Conservation (phyloP, 1,140 invertebrate genomes). For the Megalonaias nervosa region DNA sequence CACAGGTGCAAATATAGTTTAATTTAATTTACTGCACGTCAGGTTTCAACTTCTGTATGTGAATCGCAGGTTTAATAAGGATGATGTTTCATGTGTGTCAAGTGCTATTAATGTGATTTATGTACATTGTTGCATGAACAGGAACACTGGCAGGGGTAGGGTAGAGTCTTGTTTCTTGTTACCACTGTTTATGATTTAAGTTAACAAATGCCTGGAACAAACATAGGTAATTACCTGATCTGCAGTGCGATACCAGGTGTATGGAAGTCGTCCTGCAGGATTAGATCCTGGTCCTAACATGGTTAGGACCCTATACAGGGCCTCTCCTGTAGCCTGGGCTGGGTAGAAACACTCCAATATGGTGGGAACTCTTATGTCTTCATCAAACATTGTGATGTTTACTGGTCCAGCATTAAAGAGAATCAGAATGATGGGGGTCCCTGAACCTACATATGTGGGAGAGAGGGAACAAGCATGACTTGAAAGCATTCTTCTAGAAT, state of each 20-base stretch:
- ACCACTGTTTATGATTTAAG: no score
- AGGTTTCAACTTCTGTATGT: no score
- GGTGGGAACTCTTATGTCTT: constrained; percentile 38
- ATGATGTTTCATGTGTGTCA: no score
- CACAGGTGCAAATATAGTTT: no score
- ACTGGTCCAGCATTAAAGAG: constrained; percentile 65
- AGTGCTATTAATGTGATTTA: no score
- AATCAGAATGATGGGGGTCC: constrained; percentile 53
- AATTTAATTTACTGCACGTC: no score
- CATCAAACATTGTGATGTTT: constrained; percentile 49
- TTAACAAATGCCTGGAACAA: no score
- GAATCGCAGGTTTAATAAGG: no score
- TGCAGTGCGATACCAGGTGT: constrained; percentile 56
- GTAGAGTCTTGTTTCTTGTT: no score
- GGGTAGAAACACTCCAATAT: constrained; percentile 68
- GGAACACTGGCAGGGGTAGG: no score
- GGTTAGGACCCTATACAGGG: constrained; percentile 48
- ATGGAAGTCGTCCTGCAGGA: constrained; percentile 62
- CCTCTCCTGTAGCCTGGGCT: constrained; percentile 64
- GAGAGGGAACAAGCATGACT: not conserved
- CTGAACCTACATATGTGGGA: constrained; percentile 8
- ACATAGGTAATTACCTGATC: constrained; percentile 38
- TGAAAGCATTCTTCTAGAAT: not conserved
- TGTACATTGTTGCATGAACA: no score
- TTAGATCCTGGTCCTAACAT: constrained; percentile 45